Evolutionary conservation across 1,140 invertebrate genomes (phyloP).

Genomic region (Ceratina calcarata): DNA sequence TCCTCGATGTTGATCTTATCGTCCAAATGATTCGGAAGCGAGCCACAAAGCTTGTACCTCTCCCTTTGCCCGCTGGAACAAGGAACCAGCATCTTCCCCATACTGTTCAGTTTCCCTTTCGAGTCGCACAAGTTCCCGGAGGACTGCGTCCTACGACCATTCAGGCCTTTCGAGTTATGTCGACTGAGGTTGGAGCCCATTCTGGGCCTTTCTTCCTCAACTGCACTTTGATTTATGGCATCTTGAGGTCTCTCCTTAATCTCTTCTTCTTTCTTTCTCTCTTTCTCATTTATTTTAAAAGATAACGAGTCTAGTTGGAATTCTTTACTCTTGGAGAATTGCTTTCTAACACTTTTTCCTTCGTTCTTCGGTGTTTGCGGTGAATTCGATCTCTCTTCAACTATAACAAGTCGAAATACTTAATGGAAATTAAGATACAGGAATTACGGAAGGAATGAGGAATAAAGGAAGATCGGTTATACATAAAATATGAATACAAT

Average conservation of each 20-base stretch:
- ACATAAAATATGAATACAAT: too few relatives aligned
- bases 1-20: conserved; percentile 80
- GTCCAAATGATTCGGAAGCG: conserved; percentile 87
- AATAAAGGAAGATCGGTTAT: too few relatives aligned
- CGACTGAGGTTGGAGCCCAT: conserved; percentile 89
- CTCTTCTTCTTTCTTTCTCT: too few relatives aligned
- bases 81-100: conserved; percentile 77
- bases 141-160: conserved; percentile 86
- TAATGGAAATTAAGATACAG: too few relatives aligned
- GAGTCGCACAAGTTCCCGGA: conserved; percentile 82
- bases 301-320: too few relatives aligned
- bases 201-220: conserved; percentile 46
- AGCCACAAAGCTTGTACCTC: conserved; percentile 83
- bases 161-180: conserved; percentile 85
- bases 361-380: too few relatives aligned
- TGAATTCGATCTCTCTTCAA: too few relatives aligned
- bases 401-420: too few relatives aligned
- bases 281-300: too few relatives aligned
- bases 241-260: conserved; percentile 71
- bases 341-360: too few relatives aligned
- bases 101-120: conserved; percentile 76
- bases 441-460: too few relatives aligned
- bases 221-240: conserved; percentile 52
- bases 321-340: too few relatives aligned
- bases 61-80: conserved; percentile 75